Base-by-base conservation (phyloP, 2,797 vertebrate genomes). In the Hapalemur alaotrensis region DNA sequence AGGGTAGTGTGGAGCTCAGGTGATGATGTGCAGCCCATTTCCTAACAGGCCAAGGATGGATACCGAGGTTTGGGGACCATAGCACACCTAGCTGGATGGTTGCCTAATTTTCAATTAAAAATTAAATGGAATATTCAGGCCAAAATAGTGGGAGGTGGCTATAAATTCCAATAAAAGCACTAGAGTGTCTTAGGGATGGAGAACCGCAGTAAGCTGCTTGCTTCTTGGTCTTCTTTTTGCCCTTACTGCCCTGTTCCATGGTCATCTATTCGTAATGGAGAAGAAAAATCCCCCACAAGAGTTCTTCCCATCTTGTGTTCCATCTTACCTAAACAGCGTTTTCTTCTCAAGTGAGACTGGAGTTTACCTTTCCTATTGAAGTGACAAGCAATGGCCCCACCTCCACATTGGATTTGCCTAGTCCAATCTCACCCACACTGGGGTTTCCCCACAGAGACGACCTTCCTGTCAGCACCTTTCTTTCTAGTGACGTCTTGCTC, bases 61-160 rank as follows among this genome's bases (percentile, higher is more conserved):
- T 57, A 23, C 54, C 9, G 3, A 8, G 8, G 9, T 9, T 57
- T 23, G 54, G 54, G 54, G 9, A 57, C 54, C 54, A 57, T 22
- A 57, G 54, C 54, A 57, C 3, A 57, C 28, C n/a, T 78, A 38
- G 28, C 43, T 92, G 20, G 10, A 17, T 81, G 14, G 52, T 67
- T 94, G 28, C 50, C 25, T 95, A 0, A 50, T 83, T 95, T 75
- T 78, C 70, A 85, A 94, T 52, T 46, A 88, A 93, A 89, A 87
- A 54, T 43, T 35, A 95, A 93, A 92, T 93, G 22, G 48, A 43
- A 2, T 81, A 93, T 92, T 76, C 23, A 95, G 84, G 41, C 79
- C 43, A 78, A 65, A 78, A 85, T 48, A 88, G 20, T 84, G 75
- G 87, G 32, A 65, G 32, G 12, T 83, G 23, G 11, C 57, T 18